Conservation (phyloP, 2,888 invertebrate genomes). For the Anorthoa munda region DNA sequence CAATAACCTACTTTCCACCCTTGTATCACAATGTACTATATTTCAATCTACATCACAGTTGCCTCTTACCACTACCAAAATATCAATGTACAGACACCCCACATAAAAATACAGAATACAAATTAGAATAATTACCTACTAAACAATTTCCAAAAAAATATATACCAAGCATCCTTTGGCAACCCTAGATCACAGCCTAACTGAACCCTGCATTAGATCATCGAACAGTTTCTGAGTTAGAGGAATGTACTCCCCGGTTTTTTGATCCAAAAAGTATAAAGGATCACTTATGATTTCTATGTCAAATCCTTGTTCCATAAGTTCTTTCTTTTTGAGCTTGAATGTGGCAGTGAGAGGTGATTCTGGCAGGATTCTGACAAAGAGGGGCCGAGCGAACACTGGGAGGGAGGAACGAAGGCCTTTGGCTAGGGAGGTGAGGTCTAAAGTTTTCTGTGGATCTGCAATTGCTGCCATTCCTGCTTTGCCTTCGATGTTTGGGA, state of each 20-base stretch:
- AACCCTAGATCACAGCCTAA: constrained; percentile 86
- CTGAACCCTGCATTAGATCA: constrained; percentile 85
- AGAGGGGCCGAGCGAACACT: constrained; percentile 96
- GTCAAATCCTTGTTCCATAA: constrained; percentile 95
- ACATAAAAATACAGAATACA: constrained; percentile 15
- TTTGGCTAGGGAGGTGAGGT: constrained; percentile 88
- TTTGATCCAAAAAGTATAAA: constrained; percentile 92
- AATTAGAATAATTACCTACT: constrained; percentile 25
- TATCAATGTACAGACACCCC: constrained; percentile 33
- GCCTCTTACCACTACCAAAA: constrained; percentile 7
- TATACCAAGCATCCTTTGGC: constrained; percentile 11
- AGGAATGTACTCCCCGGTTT: constrained; percentile 84
- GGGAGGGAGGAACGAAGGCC: constrained; percentile 92
- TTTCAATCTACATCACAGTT: not conserved
- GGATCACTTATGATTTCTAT: constrained; percentile 92
- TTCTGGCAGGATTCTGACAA: constrained; percentile 94
- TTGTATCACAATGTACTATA: too few relatives aligned
- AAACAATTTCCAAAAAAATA: constrained; percentile 32
- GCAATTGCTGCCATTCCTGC: constrained; percentile 98
- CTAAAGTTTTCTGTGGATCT: constrained; percentile 92
- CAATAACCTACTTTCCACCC: too few relatives aligned
- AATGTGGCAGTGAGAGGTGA: constrained; percentile 97
- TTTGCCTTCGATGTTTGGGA: constrained; percentile 95
- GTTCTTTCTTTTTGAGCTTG: constrained; percentile 97
- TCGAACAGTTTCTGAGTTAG: constrained; percentile 87